These are phyloP conservation scores for Clivina fossor DNA, from an alignment of 2,888 invertebrate genomes.

Conservation along the genomic window DNA sequence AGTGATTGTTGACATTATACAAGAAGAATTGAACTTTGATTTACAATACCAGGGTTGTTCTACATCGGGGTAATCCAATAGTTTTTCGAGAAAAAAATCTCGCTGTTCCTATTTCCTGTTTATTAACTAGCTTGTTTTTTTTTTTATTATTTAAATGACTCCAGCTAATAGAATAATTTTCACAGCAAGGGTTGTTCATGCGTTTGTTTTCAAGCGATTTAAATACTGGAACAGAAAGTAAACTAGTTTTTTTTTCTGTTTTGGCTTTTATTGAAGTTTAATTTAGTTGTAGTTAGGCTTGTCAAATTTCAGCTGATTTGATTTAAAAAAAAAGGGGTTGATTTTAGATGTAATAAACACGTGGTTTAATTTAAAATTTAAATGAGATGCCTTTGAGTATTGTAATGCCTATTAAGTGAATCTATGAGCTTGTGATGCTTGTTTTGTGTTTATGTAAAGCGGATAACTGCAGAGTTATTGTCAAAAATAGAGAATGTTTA, in stretches of 20 bases:
- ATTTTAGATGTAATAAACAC: no score
- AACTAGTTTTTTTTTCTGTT: slow-evolving; percentile 15
- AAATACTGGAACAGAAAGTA: slow-evolving; percentile 6
- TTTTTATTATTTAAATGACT: no score
- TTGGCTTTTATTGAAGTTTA: slow-evolving; percentile 18
- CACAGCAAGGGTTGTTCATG: slow-evolving; percentile 4
- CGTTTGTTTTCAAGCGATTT: neutral
- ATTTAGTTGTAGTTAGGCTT: slow-evolving; percentile 21
- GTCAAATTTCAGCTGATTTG: slow-evolving; percentile 27
- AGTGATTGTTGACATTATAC: slow-evolving; percentile 21
- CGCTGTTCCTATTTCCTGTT: slow-evolving; percentile 22
- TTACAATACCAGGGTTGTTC: no score
- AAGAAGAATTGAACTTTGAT: slow-evolving; percentile 19
- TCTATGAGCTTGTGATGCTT: neutral
- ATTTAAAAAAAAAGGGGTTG: neutral
- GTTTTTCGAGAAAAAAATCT: neutral
- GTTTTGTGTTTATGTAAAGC: neutral
- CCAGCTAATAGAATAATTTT: slow-evolving; percentile 26
- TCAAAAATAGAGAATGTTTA: no score
- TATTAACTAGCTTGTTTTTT: slow-evolving; percentile 27
- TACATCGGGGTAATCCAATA: slow-evolving; percentile 4
- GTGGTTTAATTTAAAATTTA: no score
- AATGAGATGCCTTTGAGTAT: no score
- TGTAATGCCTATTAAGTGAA: neutral
- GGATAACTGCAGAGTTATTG: no score